Base-by-base conservation (phyloP, 2,888 invertebrate genomes). In the Salpingus planirostris region DNA sequence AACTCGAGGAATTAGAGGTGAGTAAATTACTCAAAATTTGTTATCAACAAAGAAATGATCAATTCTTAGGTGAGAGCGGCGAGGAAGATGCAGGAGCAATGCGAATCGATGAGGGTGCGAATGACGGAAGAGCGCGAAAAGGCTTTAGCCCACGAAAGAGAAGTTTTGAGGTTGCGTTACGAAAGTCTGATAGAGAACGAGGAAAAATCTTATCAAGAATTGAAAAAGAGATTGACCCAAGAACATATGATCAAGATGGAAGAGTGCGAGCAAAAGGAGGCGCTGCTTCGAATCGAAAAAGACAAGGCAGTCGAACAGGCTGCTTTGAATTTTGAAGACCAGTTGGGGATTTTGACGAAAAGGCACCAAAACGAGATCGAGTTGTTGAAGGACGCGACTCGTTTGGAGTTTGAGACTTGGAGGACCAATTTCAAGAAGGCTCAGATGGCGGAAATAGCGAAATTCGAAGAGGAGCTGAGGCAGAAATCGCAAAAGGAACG, bases 401-500 rank as follows among this genome's bases (percentile, higher is more conserved):
- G 73, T 43, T 60, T 69, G 1, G 76, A 80, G 50, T 72, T 75
- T 52, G 76, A 80, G 42, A 68, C 70, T n/a, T 76, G 75, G 70
- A 70, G 76, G 46, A 69, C 67, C 30, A 74, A 74, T 30, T 74
- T 70, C 46, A 73, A 73, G 47, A 72, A 73, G 34, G 76, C 80
- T 41, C 77, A 79, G 47, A 70, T 70, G 11, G 43, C 69, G 14
- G 57, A 71, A 6, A 62, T 85, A 29, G 71, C 74, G 33, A 77
- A 78, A 54, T 79, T 74, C 51, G 82, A 84, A 61, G 67, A 69
- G 33, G 71, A 73, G 46, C 76, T 88, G 49, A 61, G 77, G 2
- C 78, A 82, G 14, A 76, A 80, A 44, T 78, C 76, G 54, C 75
- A 78, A 55, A 69, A 70, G 28, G 86, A 88, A 54, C 64, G 87